Percentiles rank a stretch among this genome's conserved stretches.
Evolutionary conservation across 1,140 invertebrate species (phyloP).

Genomic region (Halesus radiatus): DNA sequence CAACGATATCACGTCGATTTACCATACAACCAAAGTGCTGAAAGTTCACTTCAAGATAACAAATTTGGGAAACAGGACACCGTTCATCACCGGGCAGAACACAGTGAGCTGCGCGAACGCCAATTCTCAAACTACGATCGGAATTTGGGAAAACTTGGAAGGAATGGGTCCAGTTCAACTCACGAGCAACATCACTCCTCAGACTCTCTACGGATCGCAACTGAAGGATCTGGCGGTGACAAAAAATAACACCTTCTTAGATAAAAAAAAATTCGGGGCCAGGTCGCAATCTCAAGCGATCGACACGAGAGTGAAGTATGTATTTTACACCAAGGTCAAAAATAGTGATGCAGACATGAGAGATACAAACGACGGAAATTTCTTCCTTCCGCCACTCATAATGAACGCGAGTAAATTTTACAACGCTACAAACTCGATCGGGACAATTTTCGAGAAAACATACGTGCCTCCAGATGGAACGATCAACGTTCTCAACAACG

Average conservation of each 20-base stretch:
- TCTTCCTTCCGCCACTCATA: neutral
- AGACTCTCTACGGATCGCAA: neutral
- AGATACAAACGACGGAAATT: neutral
- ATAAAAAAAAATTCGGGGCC: neutral
- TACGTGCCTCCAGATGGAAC: neutral
- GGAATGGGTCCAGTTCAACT: neutral
- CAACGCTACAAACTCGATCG: constrained; percentile 1
- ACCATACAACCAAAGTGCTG: neutral
- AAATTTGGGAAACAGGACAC: constrained; percentile 2
- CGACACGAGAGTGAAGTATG: neutral
- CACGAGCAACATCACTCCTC: neutral
- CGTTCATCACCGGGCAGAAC: neutral
- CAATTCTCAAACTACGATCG: neutral
- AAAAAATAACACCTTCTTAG: neutral
- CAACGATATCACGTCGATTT: neutral
- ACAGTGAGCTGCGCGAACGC: neutral
- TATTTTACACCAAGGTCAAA: neutral
- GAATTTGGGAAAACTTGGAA: neutral
- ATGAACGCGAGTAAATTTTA: neutral
- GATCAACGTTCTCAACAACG: neutral
- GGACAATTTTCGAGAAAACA: neutral
- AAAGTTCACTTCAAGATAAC: neutral
- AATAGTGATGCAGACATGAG: neutral
- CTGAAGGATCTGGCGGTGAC: neutral
- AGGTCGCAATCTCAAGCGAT: neutral